Percentiles rank a stretch among this genome's conserved stretches.
phyloP scores from a whole-genome alignment of 2,888 invertebrate genomes.

The Crepidodera aurea region DNA sequence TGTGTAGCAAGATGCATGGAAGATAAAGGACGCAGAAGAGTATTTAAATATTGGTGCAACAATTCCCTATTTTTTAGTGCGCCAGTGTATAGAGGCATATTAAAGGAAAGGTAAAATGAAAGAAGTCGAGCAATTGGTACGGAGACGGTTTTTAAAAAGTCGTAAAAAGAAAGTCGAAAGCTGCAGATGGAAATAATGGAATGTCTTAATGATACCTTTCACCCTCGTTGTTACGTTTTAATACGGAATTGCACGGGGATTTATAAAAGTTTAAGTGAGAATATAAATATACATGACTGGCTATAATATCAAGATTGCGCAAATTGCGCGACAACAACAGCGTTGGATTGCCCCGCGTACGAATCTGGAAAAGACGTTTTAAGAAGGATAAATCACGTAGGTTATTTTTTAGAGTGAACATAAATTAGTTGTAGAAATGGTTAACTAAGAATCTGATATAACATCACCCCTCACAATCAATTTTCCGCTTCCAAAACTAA shows the following conservation, averaged over 20 bases:
- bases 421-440: no score
- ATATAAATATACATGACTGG: conserved; percentile 61
- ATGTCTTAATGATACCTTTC: conserved; percentile 59
- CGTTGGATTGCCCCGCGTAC: neutral
- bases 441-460: no score
- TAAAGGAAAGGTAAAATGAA: conserved; percentile 37
- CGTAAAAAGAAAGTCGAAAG: conserved; percentile 59
- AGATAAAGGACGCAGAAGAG: no score
- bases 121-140: conserved; percentile 39
- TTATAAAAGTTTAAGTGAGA: conserved; percentile 57
- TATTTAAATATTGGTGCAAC: no score
- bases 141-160: conserved; percentile 50
- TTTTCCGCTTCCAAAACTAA: no score
- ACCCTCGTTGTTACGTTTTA: conserved; percentile 55
- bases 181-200: conserved; percentile 63
- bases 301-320: conserved; percentile 59
- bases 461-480: no score
- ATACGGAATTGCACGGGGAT: conserved; percentile 57
- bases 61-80: no score
- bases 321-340: conserved; percentile 51
- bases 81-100: neutral
- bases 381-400: no score
- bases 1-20: no score
- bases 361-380: no score
- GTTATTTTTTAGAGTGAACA: no score